Percentiles rank a stretch among this genome's conserved stretches.
Evolutionary conservation across 1,140 invertebrate species (phyloP).

Genomic region (Apis dorsata): DNA sequence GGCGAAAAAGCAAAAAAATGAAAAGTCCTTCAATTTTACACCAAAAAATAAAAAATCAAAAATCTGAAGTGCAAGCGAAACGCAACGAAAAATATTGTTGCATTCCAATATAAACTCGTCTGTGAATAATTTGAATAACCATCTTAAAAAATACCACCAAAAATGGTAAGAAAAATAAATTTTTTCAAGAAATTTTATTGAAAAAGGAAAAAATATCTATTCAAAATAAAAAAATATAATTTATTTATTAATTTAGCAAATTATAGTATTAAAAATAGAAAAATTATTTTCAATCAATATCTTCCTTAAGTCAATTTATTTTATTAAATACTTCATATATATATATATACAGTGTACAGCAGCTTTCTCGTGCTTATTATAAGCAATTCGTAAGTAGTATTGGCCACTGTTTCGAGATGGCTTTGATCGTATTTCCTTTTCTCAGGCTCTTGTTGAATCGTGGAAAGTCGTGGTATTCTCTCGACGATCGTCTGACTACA

Average conservation of each 20-base stretch:
- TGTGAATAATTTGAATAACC: not conserved
- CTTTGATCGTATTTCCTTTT: conserved; percentile 23
- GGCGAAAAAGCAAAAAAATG: not conserved
- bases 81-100: conserved; percentile 25
- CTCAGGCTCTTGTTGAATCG: not conserved
- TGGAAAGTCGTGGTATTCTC: conserved; percentile 33
- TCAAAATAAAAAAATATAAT: not conserved
- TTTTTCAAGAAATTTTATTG: not conserved
- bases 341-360: conserved; percentile 12
- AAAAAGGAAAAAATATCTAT: not conserved
- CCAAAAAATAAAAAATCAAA: not conserved
- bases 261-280: not conserved
- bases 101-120: not conserved
- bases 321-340: conserved; percentile 17
- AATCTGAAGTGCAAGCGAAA: conserved; percentile 6
- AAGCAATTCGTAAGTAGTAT: not conserved
- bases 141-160: not conserved
- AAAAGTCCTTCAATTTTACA: not conserved
- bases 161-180: no score
- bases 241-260: no score
- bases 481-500: conserved; percentile 37
- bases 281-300: not conserved
- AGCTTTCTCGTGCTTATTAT: conserved; percentile 32
- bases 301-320: conserved; percentile 27
- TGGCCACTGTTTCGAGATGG: conserved; percentile 32